Percentiles rank a stretch among this genome's conserved stretches.
These are phyloP conservation scores for Phytoseiulus persimilis DNA, from an alignment of 2,888 invertebrate genomes.

Conservation along the genomic window DNA sequence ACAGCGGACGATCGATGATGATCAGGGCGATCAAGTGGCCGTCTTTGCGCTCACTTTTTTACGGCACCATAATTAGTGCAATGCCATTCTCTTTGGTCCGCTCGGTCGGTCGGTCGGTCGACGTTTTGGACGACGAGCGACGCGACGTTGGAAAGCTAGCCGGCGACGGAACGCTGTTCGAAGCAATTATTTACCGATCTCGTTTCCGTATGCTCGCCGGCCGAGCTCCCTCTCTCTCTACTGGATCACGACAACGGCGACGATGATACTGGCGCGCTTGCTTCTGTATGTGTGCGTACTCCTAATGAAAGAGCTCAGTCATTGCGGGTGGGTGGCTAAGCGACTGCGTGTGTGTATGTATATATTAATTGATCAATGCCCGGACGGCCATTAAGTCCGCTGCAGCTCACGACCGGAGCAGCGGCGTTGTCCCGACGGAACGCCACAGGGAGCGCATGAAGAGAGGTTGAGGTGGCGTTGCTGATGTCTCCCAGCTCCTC, in stretches of 20 bases:
- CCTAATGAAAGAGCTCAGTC: background rate
- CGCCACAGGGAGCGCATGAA: background rate
- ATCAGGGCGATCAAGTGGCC: background rate
- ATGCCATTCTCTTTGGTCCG: background rate
- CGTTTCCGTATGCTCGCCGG: background rate
- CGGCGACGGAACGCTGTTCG: background rate
- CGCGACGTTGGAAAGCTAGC: background rate
- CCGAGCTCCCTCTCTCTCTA: background rate
- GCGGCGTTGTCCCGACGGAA: background rate
- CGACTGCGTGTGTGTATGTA: background rate
- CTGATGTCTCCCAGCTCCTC: background rate
- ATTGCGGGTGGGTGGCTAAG: background rate
- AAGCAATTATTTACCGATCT: background rate
- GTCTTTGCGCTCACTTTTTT: background rate
- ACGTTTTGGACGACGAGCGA: background rate
- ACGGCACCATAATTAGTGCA: background rate
- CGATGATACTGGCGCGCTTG: background rate
- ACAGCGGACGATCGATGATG: background rate
- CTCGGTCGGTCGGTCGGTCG: background rate
- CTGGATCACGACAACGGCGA: background rate
- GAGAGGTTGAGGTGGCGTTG: background rate
- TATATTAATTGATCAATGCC: background rate
- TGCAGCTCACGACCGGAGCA: background rate
- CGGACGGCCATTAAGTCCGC: background rate
- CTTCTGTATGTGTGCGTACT: background rate